These are phyloP conservation scores for Symphodus melops DNA, from an alignment of 2,113 vertebrate genomes.

Conservation along the genomic window DNA sequence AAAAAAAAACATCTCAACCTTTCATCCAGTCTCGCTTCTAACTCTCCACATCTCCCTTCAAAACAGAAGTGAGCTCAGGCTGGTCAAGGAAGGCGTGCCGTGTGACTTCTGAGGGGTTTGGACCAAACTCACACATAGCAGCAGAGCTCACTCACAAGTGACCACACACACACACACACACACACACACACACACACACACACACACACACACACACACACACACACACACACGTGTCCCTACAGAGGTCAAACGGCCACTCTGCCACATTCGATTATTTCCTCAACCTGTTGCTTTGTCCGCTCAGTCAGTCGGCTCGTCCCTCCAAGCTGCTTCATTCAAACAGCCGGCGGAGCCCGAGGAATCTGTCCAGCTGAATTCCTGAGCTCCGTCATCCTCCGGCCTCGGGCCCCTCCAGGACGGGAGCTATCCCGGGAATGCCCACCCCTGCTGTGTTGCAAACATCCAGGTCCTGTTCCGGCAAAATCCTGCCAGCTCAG, in stretches of 20 bases:
- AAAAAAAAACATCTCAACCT: not conserved
- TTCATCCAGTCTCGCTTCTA: not conserved
- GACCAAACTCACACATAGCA: not conserved
- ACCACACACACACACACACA: constrained; percentile 3
- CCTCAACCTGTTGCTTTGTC: constrained; percentile 66
- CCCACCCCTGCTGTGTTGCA: constrained; percentile 53
- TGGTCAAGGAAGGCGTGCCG: no score
- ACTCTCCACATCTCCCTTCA: not conserved
- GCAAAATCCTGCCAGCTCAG: constrained; percentile 57
- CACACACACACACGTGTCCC: constrained; percentile 6
- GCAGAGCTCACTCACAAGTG: constrained; percentile 22
- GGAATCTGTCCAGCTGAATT: constrained; percentile 51
- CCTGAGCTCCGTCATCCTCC: constrained; percentile 49
- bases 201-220: constrained; percentile 27
- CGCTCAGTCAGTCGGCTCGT: constrained; percentile 27
- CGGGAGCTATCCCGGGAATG: constrained; percentile 64
- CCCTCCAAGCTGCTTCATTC: constrained; percentile 49
- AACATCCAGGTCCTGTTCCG: constrained; percentile 71
- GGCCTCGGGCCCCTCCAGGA: constrained; percentile 22
- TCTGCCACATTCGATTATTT: constrained; percentile 39
- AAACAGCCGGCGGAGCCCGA: constrained; percentile 28
- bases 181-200: constrained; percentile 37
- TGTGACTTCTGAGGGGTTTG: no score
- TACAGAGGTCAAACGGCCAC: constrained; percentile 25
- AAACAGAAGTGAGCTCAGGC: not conserved